phyloP scores from a whole-genome alignment of 2,888 invertebrate genomes.

The Drosophila meridionalis region DNA sequence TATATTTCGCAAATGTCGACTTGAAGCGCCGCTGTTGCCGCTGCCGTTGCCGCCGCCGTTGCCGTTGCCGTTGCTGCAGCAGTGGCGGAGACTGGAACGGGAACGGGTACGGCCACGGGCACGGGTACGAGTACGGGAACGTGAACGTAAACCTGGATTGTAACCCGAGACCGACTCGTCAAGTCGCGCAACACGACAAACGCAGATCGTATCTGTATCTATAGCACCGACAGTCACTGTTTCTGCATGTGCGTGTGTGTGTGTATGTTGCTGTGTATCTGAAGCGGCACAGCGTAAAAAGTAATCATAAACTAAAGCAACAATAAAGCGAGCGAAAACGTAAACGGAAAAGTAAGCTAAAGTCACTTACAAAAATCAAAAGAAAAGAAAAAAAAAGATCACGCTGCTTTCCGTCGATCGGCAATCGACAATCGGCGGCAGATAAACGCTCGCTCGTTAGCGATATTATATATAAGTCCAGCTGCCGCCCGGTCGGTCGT shows the following conservation, averaged over 20 bases:
- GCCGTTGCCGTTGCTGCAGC: constrained; percentile 39
- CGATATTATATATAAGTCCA: constrained; percentile 30
- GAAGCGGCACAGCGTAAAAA: constrained; percentile 59
- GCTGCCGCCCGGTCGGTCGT: constrained; percentile 14
- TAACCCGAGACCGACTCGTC: constrained; percentile 56
- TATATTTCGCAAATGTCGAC: constrained; percentile 78
- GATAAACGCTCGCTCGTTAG: constrained; percentile 44
- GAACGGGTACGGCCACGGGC: constrained; percentile 27
- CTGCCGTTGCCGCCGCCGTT: background rate
- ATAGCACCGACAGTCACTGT: constrained; percentile 47
- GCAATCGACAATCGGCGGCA: constrained; percentile 31
- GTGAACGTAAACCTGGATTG: constrained; percentile 36
- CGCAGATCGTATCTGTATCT: constrained; percentile 76
- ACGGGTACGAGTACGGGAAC: constrained; percentile 31
- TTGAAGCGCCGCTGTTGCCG: constrained; percentile 58
- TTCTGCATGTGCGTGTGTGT: constrained; percentile 20
- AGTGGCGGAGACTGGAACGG: constrained; percentile 62
- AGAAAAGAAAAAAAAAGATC: constrained; percentile 24
- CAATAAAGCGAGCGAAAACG: constrained; percentile 53
- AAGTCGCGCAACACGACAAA: constrained; percentile 67
- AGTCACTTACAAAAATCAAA: constrained; percentile 48
- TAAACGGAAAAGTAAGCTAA: constrained; percentile 55
- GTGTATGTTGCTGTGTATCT: constrained; percentile 20
- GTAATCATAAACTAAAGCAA: constrained; percentile 73
- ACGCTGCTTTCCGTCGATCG: constrained; percentile 43